phyloP scores from a whole-genome alignment of 2,797 vertebrate genomes.

The Balearica regulorum region DNA sequence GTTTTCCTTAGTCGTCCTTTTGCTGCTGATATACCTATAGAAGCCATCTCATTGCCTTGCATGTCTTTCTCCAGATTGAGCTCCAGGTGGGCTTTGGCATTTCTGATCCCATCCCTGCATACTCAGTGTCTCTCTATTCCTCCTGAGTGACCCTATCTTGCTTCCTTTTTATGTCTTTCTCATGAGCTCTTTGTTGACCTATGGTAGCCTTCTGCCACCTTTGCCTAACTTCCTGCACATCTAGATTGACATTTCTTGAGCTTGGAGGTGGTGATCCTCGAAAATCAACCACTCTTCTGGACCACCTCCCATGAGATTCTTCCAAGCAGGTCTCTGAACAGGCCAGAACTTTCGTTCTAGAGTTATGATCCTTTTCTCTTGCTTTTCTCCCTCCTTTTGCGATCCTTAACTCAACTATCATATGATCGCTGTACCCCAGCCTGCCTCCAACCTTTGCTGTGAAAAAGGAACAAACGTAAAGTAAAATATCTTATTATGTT shows the following conservation, averaged over 20 bases:
- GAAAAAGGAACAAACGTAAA: neutral
- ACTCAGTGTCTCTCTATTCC: neutral
- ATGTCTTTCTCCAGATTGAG: neutral
- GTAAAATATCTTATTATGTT: neutral
- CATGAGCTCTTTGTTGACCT: neutral
- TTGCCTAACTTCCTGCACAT: neutral
- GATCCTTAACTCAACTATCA: neutral
- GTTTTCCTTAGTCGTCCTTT: neutral
- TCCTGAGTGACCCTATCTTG: neutral
- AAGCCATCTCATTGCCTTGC: neutral
- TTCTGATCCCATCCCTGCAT: neutral
- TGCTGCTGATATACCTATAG: neutral
- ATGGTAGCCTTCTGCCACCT: neutral
- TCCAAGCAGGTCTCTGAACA: neutral
- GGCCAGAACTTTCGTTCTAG: neutral
- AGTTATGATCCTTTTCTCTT: neutral
- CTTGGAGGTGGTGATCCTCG: neutral
- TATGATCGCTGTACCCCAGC: accelerated
- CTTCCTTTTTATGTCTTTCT: neutral
- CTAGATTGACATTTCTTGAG: neutral
- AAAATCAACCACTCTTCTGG: neutral
- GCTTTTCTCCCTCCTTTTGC: neutral
- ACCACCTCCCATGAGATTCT: neutral
- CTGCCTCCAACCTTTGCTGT: neutral
- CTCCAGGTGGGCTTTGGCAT: neutral